Evolutionary conservation across 2,113 vertebrate species (phyloP).

Genomic region (Scalopus aquaticus): DNA sequence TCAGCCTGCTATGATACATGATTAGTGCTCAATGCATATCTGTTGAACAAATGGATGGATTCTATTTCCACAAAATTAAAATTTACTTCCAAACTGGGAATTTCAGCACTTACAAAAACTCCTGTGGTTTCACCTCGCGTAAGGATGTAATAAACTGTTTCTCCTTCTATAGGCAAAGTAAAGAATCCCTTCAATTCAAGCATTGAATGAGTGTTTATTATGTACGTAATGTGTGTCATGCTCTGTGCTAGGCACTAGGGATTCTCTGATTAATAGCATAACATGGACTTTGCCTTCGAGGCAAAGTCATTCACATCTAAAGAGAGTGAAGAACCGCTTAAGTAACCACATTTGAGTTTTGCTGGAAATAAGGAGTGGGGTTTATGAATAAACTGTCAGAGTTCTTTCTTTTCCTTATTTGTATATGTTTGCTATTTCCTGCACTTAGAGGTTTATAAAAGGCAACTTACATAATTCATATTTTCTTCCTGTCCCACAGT

Average conservation of each 20-base stretch:
- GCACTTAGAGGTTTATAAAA: background rate
- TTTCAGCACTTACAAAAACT: background rate
- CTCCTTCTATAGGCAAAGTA: background rate
- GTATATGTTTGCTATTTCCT: conserved; percentile 18
- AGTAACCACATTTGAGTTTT: background rate
- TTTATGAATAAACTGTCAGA: background rate
- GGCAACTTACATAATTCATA: background rate
- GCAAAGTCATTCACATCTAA: background rate
- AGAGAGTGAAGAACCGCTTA: background rate
- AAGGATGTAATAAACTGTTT: conserved; percentile 18
- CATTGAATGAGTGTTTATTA: background rate
- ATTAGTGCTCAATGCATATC: background rate
- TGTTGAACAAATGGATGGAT: background rate
- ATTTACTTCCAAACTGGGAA: background rate
- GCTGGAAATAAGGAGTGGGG: background rate
- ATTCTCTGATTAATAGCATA: background rate
- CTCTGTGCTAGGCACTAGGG: background rate
- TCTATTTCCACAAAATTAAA: conserved; percentile 12
- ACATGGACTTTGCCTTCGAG: background rate
- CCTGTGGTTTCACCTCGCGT: background rate
- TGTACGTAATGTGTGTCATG: background rate
- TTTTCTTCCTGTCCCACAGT: background rate
- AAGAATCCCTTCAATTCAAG: background rate
- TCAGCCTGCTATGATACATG: background rate
- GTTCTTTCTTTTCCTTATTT: conserved; percentile 3